Conservation (phyloP, 2,888 invertebrate genomes). For the Nephrotoma flavescens region DNA sequence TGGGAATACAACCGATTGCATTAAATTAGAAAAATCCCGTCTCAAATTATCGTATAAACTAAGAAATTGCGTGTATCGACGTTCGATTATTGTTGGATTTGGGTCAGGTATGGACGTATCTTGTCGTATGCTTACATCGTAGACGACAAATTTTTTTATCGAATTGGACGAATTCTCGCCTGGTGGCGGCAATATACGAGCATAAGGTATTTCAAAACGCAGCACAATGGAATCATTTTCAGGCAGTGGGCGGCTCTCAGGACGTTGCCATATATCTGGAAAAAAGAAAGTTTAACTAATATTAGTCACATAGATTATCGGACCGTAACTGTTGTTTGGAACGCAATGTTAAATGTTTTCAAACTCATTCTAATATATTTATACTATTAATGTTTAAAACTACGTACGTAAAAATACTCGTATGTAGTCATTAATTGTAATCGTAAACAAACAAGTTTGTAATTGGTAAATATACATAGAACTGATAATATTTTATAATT, state of each 20-base stretch:
- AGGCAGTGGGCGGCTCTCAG: conserved; percentile 17
- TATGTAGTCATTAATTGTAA: too few relatives aligned
- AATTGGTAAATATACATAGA: too few relatives aligned
- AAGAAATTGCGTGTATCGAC: conserved; percentile 58
- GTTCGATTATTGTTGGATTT: conserved; percentile 48
- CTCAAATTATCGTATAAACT: conserved; percentile 46
- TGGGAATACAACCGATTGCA: conserved; percentile 44
- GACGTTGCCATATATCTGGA: conserved; percentile 22
- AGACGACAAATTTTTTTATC: conserved; percentile 51
- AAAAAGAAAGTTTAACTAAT: background rate
- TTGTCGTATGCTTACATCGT: conserved; percentile 48
- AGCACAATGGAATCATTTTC: conserved; percentile 21
- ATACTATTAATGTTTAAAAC: too few relatives aligned
- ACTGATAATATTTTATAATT: too few relatives aligned
- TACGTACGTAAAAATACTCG: too few relatives aligned
- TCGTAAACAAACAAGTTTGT: too few relatives aligned
- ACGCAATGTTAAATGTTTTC: too few relatives aligned
- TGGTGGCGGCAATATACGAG: conserved; percentile 47
- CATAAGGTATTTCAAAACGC: conserved; percentile 48
- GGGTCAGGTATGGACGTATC: conserved; percentile 39
- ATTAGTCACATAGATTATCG: background rate
- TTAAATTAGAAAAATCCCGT: conserved; percentile 39
- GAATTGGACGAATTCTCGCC: conserved; percentile 17
- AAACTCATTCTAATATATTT: too few relatives aligned
- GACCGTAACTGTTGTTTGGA: background rate